phyloP scores from a whole-genome alignment of 2,888 invertebrate species.

The Ophioninae sp. region DNA sequence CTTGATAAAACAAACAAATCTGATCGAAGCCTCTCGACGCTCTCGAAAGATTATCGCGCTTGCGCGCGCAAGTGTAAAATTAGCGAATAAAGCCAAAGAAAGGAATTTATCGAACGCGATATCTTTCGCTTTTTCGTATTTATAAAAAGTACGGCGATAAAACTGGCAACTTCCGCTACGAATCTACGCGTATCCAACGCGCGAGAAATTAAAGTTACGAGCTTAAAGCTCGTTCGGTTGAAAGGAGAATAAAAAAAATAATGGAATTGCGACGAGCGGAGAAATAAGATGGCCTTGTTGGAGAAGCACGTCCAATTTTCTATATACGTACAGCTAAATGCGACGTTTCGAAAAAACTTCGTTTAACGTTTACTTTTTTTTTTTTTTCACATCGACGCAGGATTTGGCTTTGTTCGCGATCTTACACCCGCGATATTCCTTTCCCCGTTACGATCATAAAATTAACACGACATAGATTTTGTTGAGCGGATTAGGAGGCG shows the following conservation, averaged over 20 bases:
- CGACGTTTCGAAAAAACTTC: constrained; percentile 35
- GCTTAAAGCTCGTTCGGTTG: too few species aligned
- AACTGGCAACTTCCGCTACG: too few species aligned
- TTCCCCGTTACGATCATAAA: background rate
- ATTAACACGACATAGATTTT: background rate
- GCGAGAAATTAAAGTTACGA: background rate
- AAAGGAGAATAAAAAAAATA: too few species aligned
- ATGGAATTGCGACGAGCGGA: background rate
- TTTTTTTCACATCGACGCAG: background rate
- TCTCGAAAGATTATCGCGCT: background rate
- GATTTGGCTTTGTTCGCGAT: background rate
- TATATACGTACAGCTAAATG: constrained; percentile 10
- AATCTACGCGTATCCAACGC: background rate
- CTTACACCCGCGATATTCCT: background rate
- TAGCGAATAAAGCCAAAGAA: background rate
- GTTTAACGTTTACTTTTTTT: background rate
- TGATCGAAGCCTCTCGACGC: background rate
- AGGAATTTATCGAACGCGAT: background rate
- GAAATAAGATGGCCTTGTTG: background rate
- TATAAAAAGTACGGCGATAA: background rate
- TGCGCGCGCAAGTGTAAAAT: background rate
- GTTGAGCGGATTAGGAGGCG: constrained; percentile 67
- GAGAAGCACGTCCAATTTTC: constrained; percentile 2
- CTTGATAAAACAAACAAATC: too few species aligned
- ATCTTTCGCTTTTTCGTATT: background rate